Evolutionary conservation across 2,113 vertebrate genomes (phyloP), one percentile per base, ranked within the genome.

Genomic region (Halcyon senegalensis): DNA sequence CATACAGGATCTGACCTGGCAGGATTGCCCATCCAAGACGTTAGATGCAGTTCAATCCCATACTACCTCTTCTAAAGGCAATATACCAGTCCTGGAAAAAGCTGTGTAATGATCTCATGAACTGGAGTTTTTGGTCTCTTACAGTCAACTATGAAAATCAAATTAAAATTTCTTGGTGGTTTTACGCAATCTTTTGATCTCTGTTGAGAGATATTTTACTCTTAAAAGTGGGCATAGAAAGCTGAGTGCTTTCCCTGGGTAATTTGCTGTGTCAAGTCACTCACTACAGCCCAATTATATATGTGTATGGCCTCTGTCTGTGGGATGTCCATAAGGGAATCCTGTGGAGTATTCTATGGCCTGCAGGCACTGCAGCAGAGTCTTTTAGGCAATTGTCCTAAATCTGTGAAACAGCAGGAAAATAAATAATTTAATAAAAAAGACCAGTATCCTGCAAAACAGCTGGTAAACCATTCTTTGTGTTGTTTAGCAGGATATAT

Each of bases 341-440:
- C 48, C 82, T 72, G 27, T n/a, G 59, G 30, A 8, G 2, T 25
- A 16, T 33, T 20, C 28, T 35, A 6, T 82, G 76, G 51, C 51
- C 62, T 75, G 35, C 48, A 87, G 81, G 59, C 72, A 67, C 35
- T 70, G 19, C 51, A 51, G 28, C 2, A 66, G 20, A 31, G 28
- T 68, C 20, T 66, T 90, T 59, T 13, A 81, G 68, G 50, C 21
- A 90, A 88, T 74, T 88, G 75, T 94, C 56, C 63, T 74, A 84
- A 93, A 94, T 53, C 35, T 92, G 46, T 84, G 80, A 88, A 73
- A 70, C 0, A 3, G 11, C 27, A 87, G 64, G 48, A 95, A 97
- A 92, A 92, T 55, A 92, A 84, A 92, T 87, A 89, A 94, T 84
- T 67, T 67, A 81, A 67, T 78, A 30, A 85, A 72, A 85, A 93